Percentiles rank a stretch among this genome's conserved stretches.
Evolutionary conservation across 2,797 vertebrate genomes (phyloP).

Genomic region (Poeciliopsis gracilis): DNA sequence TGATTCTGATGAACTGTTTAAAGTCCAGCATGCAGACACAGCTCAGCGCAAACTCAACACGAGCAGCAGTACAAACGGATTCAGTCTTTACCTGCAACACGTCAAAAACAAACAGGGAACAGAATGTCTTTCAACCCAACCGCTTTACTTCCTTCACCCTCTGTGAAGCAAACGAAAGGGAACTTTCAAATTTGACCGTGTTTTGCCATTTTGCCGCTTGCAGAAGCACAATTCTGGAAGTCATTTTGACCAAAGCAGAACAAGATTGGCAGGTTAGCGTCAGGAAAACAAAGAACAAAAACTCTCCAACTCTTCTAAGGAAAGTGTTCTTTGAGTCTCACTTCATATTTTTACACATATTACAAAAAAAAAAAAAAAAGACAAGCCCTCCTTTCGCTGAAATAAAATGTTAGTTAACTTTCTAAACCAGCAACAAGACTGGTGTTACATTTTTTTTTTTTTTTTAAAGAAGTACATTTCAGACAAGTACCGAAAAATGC

Average conservation of each 20-base stretch:
- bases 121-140: not conserved
- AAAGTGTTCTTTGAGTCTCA: constrained; percentile 14
- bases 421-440: constrained; percentile 11
- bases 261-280: not conserved
- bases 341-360: not conserved
- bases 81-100: not conserved
- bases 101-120: not conserved
- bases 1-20: not conserved
- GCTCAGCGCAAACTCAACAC: not conserved
- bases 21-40: not conserved
- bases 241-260: not conserved
- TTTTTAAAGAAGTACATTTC: constrained; percentile 21
- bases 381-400: constrained; percentile 12
- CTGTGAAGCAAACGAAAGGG: not conserved
- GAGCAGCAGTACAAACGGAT: not conserved
- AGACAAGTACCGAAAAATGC: constrained; percentile 20
- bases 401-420: constrained; percentile 6
- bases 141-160: not conserved
- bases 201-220: not conserved
- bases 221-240: not conserved
- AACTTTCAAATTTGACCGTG: not conserved
- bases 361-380: not conserved
- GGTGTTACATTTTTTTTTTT: not conserved
- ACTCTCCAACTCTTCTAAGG: not conserved
- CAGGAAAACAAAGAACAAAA: not conserved